Conservation (phyloP, 2,888 invertebrate species). For the Hirudinaria manillensis region DNA sequence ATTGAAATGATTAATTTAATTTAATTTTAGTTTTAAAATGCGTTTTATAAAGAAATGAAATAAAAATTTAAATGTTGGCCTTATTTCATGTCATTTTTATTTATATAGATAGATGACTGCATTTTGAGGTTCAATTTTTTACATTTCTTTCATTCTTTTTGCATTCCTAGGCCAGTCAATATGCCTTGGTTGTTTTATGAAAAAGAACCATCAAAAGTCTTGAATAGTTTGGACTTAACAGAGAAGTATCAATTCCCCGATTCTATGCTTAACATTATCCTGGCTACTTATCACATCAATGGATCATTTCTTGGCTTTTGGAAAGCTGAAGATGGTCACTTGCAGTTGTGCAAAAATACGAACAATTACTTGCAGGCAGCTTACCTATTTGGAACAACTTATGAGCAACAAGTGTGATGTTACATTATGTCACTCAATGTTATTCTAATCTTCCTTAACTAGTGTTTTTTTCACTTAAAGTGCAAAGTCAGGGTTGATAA, state of each 20-base stretch:
- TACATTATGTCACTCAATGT: not conserved
- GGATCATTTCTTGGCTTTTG: constrained; percentile 48
- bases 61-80: not conserved
- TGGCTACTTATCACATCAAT: constrained; percentile 48
- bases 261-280: constrained; percentile 36
- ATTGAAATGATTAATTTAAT: not conserved
- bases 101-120: too few relatives aligned
- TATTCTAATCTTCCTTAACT: not conserved
- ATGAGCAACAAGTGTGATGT: constrained; percentile 36
- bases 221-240: constrained; percentile 40
- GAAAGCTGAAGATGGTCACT: constrained; percentile 44
- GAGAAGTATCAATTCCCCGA: constrained; percentile 45
- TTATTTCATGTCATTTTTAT: too few relatives aligned
- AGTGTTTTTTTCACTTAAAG: constrained; percentile 7
- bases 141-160: too few relatives aligned
- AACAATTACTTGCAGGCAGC: constrained; percentile 48
- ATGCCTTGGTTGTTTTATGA: constrained; percentile 47
- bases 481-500: constrained; percentile 25
- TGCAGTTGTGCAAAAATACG: constrained; percentile 53
- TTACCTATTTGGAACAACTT: constrained; percentile 53
- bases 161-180: constrained; percentile 44
- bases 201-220: constrained; percentile 31
- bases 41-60: not conserved
- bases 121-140: too few relatives aligned
- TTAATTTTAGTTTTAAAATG: not conserved